Evolutionary conservation across 2,888 invertebrate genomes (phyloP).

Genomic region (Troglohyphantes excavatus): DNA sequence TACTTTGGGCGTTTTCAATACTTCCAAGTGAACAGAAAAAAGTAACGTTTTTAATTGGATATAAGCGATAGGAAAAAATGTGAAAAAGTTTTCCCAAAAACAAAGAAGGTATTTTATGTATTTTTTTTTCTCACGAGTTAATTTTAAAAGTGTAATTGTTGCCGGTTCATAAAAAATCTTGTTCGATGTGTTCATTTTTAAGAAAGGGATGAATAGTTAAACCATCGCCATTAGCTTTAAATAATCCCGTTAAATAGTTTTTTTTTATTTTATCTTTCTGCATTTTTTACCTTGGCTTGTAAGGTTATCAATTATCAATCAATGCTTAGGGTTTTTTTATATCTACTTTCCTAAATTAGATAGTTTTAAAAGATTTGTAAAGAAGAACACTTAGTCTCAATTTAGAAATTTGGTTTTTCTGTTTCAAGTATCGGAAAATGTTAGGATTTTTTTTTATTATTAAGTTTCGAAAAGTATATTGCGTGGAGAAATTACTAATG

Average conservation of each 20-base stretch:
- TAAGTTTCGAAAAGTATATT: too few relatives aligned
- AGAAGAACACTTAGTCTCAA: not conserved
- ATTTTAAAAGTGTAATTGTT: conserved; percentile 54
- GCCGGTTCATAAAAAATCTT: not conserved
- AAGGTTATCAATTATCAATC: conserved; percentile 54
- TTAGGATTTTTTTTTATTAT: not conserved
- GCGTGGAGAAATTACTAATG: too few relatives aligned
- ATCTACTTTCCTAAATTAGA: conserved; percentile 6
- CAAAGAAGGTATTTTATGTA: conserved; percentile 18
- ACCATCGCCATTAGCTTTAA: conserved; percentile 33
- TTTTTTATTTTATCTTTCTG: not conserved
- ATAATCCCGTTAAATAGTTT: not conserved
- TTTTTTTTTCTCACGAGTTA: conserved; percentile 9
- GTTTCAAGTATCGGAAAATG: not conserved
- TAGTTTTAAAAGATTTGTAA: conserved; percentile 14
- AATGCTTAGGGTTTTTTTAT: conserved; percentile 31
- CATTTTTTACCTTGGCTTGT: conserved; percentile 18
- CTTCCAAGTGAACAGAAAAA: not conserved
- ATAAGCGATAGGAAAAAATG: conserved; percentile 18
- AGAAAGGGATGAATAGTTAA: conserved; percentile 37
- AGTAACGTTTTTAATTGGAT: conserved; percentile 55
- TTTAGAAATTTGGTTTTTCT: not conserved
- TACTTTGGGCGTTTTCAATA: conserved; percentile 24
- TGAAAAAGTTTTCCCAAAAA: conserved; percentile 23
- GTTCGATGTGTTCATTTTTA: conserved; percentile 12